Evolutionary conservation across 2,888 invertebrate species (phyloP), one percentile per base, ranked within the genome.

Genomic region (Mechanitis mazaeus): DNA sequence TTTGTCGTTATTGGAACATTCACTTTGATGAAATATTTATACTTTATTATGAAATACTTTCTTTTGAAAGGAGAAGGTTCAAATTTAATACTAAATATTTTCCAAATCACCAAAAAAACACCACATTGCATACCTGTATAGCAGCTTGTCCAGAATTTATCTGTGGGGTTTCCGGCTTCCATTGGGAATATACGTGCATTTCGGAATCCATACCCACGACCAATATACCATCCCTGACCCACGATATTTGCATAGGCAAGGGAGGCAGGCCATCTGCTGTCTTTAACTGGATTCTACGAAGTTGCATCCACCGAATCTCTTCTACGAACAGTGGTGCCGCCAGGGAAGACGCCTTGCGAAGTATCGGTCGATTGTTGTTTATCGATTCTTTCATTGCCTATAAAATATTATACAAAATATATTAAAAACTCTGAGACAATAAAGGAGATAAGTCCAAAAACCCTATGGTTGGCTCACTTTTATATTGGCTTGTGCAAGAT

Each of bases 131-230:
- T 72, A 88, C 88, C 77, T 84, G 87, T 33, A 71, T 76, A 47
- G 76, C 70, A 47, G 73, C 68, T 20, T 75, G 72, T 54, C 87
- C 86, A 3, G 78, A 76, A 7, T 77, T 61, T 2, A 76, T 64
- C 55, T 82, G 84, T 2, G 78, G 83, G 63, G 85, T 78, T 66
- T 94, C 93, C 0, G 96, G 95, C 75, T 96, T 96, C 99, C 99
- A 99, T 77, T 99, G 99, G 0, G 98, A 98, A 80, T 98, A 99
- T 0, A 99, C 98, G 76, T 99, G 98, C 98, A 99, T 98, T 83
- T 99, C 99, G 2, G 98, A 98, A 80, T 99, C 98, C 98, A 99
- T 98, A 2, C 99, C 99, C 1, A 99, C 98, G 0, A 99, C 97
- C 1, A 99, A 88, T 69, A 99, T 97, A 0, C 99, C 99, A 77